phyloP scores from a whole-genome alignment of 2,113 vertebrate species.

The Bubo blakistoni region DNA sequence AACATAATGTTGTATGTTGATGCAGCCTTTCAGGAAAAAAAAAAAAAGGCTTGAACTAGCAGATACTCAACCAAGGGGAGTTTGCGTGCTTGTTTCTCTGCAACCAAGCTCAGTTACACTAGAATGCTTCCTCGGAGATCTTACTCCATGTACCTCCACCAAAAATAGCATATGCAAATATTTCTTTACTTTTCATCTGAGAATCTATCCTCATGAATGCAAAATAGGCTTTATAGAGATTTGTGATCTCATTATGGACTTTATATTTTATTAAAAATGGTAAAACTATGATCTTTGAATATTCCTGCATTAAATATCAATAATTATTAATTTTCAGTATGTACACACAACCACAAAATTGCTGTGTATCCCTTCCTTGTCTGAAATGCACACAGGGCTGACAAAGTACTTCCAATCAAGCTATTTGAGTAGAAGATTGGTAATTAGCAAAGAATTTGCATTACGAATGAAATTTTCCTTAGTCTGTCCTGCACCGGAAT shows the following conservation, averaged over 20 bases:
- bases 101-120: background rate
- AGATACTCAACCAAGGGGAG: background rate
- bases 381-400: background rate
- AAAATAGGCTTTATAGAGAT: background rate
- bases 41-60: background rate
- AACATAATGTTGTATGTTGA: background rate
- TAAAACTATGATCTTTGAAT: background rate
- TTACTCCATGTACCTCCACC: background rate
- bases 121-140: background rate
- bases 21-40: too few species aligned
- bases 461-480: too few species aligned
- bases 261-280: background rate
- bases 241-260: background rate
- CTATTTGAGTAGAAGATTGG: background rate
- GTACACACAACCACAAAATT: background rate
- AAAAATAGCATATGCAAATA: background rate
- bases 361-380: background rate
- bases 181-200: background rate
- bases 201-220: background rate
- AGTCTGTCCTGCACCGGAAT: background rate
- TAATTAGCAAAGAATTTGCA: background rate
- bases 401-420: background rate
- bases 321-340: background rate
- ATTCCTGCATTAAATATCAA: background rate
- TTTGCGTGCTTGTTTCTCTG: background rate